Base-by-base conservation (phyloP, 2,888 invertebrate species). In the Synergus itoensis region DNA sequence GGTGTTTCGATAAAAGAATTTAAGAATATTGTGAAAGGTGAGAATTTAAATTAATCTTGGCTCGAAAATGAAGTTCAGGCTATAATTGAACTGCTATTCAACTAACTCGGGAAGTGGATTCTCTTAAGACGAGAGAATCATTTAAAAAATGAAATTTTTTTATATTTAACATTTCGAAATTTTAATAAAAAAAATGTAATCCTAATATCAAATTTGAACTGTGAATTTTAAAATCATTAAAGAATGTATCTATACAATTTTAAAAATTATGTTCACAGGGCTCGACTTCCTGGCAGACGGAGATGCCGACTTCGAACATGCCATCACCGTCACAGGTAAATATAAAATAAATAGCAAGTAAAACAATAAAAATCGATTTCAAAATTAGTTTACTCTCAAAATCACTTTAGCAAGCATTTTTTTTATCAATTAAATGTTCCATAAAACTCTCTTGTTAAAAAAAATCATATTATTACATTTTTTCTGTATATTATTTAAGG, bases 231-330 rank as follows among this genome's bases (percentile, higher is more conserved):
- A 5, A 36, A 36, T 36, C 36, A 36, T 36, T 36, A 36, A 36
- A 36, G 5, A 36, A 36, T 36, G 0, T 36, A 36, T 4, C 5
- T 36, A 36, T 36, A 4, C 5, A 36, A 36, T 36, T 36, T 36
- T 36, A 7, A 36, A 36, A 36, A 36, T 36, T 36, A 7, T 36
- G 36, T 85, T 92, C 94, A 87, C 93, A 95, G 95, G 95, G 93
- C 93, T 95, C 93, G 95, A 96, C 92, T 96, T 96, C 92, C 94
- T 95, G 91, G 95, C 95, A 90, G 93, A 93, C 87, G 95, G 95
- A 93, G 95, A 95, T 85, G 95, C 95, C 89, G 95, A 95, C 92
- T 96, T 95, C 92, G 96, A 96, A 92, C 94, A 94, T 87, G 96
- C 96, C 84, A 94, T 96, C 87, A 95, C 95, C 89, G 95, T 94